Conservation (phyloP, 2,888 invertebrate species). For the Nymphalis polychloros region DNA sequence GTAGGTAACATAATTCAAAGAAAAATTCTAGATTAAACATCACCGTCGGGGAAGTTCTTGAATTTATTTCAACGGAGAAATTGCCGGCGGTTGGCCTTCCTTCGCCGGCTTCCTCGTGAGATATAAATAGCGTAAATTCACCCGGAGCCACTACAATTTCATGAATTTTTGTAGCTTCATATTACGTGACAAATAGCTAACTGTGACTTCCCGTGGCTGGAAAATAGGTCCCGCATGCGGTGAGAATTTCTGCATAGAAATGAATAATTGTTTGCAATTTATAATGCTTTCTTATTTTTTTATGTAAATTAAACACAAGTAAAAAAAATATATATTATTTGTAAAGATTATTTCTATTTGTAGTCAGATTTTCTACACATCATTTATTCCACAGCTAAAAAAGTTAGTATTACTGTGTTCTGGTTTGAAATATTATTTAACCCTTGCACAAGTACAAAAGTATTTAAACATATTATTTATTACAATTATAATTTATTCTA, state of each 20-base stretch:
- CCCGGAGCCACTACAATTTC: slow-evolving; percentile 50
- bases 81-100: slow-evolving; percentile 51
- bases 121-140: slow-evolving; percentile 53
- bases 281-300: slow-evolving; percentile 12
- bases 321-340: too few species aligned
- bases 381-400: too few species aligned
- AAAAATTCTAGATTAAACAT: slow-evolving; percentile 47
- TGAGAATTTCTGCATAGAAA: slow-evolving; percentile 23
- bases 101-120: slow-evolving; percentile 49
- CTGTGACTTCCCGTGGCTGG: slow-evolving; percentile 44
- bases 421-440: too few species aligned
- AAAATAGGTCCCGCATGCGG: slow-evolving; percentile 38
- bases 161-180: slow-evolving; percentile 55
- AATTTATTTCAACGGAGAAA: slow-evolving; percentile 51
- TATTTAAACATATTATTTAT: too few species aligned
- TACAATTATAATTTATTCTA: too few species aligned
- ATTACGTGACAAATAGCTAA: slow-evolving; percentile 53
- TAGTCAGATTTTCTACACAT: too few species aligned
- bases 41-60: slow-evolving; percentile 43
- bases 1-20: slow-evolving; percentile 61
- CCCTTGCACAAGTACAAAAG: too few species aligned
- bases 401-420: too few species aligned
- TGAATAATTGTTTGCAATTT: slow-evolving; percentile 21
- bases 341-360: too few species aligned
- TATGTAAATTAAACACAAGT: too few species aligned